Base-by-base conservation (phyloP, 2,797 vertebrate species). In the Acanthurus tractus region DNA sequence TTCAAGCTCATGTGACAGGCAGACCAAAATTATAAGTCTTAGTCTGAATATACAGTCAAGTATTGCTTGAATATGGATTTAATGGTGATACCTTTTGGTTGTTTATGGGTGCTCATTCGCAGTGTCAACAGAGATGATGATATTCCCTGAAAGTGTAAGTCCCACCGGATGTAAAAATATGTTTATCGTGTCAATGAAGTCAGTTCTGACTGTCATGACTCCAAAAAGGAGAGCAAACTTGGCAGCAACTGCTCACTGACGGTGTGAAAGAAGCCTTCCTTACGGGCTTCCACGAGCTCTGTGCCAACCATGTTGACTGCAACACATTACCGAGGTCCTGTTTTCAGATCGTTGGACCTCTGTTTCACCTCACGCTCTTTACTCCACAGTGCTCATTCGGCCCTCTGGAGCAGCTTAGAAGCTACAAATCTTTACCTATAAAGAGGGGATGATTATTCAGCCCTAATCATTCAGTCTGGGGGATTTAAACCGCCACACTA, bases 401-500 rank as follows among this genome's bases (percentile, higher is more conserved):
- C 67, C 57, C 67, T 0, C 40, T 2, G 61, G 68, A 75, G 48
- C 29, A 20, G 49, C 72, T 79, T 50, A 46, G 45, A 75, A 18
- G 45, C 54, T 59, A 69, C 23, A 63, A 40, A 64, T 38, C 49
- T 73, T 50, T 10, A 74, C 64, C 74, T 82, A 49, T 20, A 29
- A 54, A 50, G 7, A 20, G 14, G 62, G 14, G 22, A 71, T 68
- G 44, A 78, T 75, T 75, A 69, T 76, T 84, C 49, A 69, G 46
- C 52, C 42, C 49, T 70, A 70, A 84, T 82, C 59, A 61, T 74
- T 74, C 62, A 68, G 68, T 54, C 54, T 46, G 66, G 69, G 69
- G 78, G 82, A 83, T 55, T 82, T 53, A 72, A 67, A 86, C 65
- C 55, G 1, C 10, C 46, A 13, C 61, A 54, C 63, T 74, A 52